These are phyloP conservation scores for Hozukius guyotensis DNA, from an alignment of 2,797 vertebrate species.

Conservation along the genomic window DNA sequence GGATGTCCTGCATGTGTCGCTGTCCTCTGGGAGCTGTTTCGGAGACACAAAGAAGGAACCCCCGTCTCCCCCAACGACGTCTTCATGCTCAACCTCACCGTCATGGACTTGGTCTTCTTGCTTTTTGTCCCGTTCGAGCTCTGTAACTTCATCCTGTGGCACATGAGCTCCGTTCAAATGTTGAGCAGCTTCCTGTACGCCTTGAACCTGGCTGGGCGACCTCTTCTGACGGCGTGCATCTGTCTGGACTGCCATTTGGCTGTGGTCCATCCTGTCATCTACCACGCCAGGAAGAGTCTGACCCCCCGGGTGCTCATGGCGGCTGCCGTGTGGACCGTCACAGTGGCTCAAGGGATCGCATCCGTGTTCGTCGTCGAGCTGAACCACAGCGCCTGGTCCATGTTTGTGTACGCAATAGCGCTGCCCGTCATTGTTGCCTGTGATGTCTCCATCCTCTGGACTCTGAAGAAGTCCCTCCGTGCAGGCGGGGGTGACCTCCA, in stretches of 20 bases:
- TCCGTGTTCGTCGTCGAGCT: not conserved
- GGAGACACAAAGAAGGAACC: conserved; percentile 22
- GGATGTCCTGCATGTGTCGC: conserved; percentile 49
- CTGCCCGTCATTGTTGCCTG: conserved; percentile 58
- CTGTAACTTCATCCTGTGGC: conserved; percentile 52
- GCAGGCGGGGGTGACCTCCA: conserved; percentile 40
- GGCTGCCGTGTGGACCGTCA: conserved; percentile 24
- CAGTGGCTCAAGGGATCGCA: not conserved
- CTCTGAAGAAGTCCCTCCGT: conserved; percentile 35
- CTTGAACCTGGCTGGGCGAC: conserved; percentile 50
- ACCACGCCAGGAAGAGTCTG: conserved; percentile 44
- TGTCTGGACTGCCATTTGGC: conserved; percentile 69
- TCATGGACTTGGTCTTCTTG: conserved; percentile 55
- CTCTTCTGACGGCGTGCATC: conserved; percentile 66
- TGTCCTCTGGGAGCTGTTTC: conserved; percentile 43
- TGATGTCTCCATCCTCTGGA: conserved; percentile 53
- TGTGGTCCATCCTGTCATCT: conserved; percentile 65
- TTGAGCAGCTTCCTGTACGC: conserved; percentile 36
- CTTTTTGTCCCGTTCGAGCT: conserved; percentile 29
- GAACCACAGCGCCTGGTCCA: conserved; percentile 41
- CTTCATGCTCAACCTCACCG: conserved; percentile 62
- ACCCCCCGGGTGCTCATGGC: conserved; percentile 13
- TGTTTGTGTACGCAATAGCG: conserved; percentile 25
- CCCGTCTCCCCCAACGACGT: conserved; percentile 37
- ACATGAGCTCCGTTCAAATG: not conserved